These are phyloP conservation scores for Nannospalax galili DNA, from an alignment of 2,113 vertebrate genomes.

Conservation along the genomic window DNA sequence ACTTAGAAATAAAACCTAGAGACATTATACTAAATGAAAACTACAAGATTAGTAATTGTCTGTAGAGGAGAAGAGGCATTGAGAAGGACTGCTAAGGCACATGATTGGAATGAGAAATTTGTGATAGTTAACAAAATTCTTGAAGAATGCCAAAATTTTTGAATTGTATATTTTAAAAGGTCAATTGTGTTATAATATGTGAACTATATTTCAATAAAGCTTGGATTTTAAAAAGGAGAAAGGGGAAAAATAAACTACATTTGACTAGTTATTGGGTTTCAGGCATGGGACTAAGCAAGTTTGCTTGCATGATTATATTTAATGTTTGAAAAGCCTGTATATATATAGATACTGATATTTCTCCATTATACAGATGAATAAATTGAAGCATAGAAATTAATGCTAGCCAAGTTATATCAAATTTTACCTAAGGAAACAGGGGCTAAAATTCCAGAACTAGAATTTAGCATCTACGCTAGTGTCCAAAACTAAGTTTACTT, in stretches of 20 bases:
- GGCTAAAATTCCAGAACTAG: background rate
- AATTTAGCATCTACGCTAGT: background rate
- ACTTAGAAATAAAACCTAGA: background rate
- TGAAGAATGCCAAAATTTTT: background rate
- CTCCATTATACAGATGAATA: conserved; percentile 17
- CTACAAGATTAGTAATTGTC: conserved; percentile 14
- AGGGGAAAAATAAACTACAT: conserved; percentile 13
- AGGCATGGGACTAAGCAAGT: background rate
- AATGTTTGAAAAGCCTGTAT: background rate
- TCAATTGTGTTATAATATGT: background rate
- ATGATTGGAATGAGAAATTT: conserved; percentile 11
- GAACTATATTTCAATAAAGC: background rate
- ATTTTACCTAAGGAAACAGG: background rate
- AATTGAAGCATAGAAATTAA: background rate
- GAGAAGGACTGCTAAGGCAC: background rate
- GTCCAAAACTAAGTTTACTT: background rate
- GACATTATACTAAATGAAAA: too few relatives aligned
- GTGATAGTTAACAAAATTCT: background rate
- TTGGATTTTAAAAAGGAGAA: background rate
- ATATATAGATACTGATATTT: background rate
- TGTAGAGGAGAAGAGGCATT: background rate
- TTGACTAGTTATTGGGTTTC: background rate
- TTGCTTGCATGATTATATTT: background rate
- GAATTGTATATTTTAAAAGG: background rate
- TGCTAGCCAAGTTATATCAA: background rate